Conservation (phyloP, 2,888 invertebrate genomes). For the Tenthredo amoena region DNA sequence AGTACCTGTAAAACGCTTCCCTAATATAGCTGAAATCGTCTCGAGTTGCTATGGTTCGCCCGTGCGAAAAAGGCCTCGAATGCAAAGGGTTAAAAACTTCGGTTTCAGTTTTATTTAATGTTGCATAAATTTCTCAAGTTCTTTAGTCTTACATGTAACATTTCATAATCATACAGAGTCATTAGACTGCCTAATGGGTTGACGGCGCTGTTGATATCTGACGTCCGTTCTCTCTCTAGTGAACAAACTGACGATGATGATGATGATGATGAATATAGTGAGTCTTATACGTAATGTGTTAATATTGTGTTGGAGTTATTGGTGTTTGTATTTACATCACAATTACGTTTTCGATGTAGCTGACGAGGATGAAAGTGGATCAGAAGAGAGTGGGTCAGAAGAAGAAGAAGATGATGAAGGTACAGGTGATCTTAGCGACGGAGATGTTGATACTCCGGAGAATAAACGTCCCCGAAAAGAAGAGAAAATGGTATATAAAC, state of each 20-base stretch:
- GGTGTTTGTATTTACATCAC: neutral
- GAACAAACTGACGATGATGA: conserved; percentile 76
- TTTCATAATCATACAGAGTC: conserved; percentile 78
- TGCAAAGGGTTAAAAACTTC: no score
- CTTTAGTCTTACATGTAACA: neutral
- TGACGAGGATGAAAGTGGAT: conserved; percentile 61
- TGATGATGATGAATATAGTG: conserved; percentile 77
- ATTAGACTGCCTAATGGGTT: conserved; percentile 86
- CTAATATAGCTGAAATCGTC: no score
- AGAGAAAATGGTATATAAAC: conserved; percentile 71
- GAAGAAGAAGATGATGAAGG: conserved; percentile 61
- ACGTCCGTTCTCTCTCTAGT: conserved; percentile 76
- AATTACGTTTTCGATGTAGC: conserved; percentile 2
- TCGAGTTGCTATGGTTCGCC: no score
- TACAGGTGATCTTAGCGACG: conserved; percentile 68
- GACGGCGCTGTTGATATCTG: conserved; percentile 86
- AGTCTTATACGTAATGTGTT: neutral
- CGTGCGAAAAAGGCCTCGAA: no score
- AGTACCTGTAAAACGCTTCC: no score
- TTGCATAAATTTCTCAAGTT: neutral
- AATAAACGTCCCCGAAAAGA: conserved; percentile 70
- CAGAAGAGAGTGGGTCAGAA: conserved; percentile 57
- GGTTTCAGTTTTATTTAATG: conserved; percentile 56
- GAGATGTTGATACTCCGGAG: conserved; percentile 64
- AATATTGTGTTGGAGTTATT: neutral